Conservation (phyloP, 2,888 invertebrate species). For the Philhelius pedissequus region DNA sequence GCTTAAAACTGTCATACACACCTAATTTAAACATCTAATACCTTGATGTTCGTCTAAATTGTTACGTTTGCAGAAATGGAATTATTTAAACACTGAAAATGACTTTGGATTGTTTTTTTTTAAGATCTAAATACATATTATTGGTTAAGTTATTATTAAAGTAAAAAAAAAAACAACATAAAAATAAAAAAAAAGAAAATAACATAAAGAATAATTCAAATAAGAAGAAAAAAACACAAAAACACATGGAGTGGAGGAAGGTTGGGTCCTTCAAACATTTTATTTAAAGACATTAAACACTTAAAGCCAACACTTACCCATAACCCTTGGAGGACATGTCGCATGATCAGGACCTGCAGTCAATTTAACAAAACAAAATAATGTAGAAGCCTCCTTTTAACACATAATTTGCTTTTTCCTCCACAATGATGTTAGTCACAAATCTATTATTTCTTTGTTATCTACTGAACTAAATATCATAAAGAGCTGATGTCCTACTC, state of each 20-base stretch:
- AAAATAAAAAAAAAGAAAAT: neutral
- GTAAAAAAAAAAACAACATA: neutral
- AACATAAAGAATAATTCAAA: neutral
- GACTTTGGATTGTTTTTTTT: neutral
- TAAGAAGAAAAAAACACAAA: neutral
- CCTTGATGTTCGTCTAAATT: neutral
- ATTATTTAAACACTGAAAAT: neutral
- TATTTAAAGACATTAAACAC: conserved; percentile 59
- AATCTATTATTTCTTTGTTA: conserved; percentile 20
- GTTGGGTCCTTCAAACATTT: conserved; percentile 33
- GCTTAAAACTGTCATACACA: too few species aligned
- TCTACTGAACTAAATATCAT: conserved; percentile 39
- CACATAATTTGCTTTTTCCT: conserved; percentile 66
- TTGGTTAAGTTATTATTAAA: neutral
- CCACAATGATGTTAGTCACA: conserved; percentile 75
- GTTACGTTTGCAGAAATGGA: neutral
- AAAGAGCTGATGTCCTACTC: neutral
- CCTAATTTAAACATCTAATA: too few species aligned
- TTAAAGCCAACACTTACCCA: conserved; percentile 77
- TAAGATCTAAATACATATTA: neutral
- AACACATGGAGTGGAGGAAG: conserved; percentile 44
- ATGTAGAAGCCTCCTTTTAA: conserved; percentile 69
- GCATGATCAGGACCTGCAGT: conserved; percentile 79
- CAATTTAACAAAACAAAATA: conserved; percentile 73
- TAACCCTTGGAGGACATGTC: conserved; percentile 79